Percentiles rank a stretch among this genome's conserved stretches.
Evolutionary conservation across 2,113 vertebrate genomes (phyloP).

Genomic region (Pavo muticus): DNA sequence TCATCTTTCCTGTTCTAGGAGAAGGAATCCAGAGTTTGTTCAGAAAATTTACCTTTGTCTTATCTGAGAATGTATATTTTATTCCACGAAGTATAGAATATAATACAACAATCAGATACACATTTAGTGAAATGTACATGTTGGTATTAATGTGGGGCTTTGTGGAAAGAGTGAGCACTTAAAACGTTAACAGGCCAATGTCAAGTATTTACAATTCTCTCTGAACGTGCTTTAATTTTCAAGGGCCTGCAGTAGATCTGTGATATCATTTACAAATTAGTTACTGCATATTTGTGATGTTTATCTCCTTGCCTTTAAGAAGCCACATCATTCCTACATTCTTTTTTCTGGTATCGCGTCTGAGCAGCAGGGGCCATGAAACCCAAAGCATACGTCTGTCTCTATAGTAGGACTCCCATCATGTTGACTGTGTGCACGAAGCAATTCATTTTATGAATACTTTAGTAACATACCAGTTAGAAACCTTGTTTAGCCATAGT

Average conservation of each 20-base stretch:
- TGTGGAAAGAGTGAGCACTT: not conserved
- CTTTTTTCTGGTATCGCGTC: not conserved
- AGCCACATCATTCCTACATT: not conserved
- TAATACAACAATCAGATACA: not conserved
- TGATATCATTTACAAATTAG: not conserved
- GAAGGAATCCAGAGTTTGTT: not conserved
- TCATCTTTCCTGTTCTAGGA: not conserved
- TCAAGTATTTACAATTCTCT: not conserved
- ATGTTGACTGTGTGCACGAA: too few relatives aligned
- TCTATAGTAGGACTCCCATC: rapidly evolving
- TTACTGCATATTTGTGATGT: rapidly evolving
- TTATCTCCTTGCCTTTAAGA: not conserved
- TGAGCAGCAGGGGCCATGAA: not conserved
- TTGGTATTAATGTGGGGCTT: not conserved
- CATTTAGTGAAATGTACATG: not conserved
- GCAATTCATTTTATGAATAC: not conserved
- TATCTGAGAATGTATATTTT: not conserved
- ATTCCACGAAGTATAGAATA: not conserved
- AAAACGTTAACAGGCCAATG: not conserved
- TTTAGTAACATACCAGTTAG: not conserved
- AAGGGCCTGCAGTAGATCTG: not conserved
- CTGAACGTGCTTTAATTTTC: not conserved
- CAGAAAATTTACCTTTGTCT: not conserved
- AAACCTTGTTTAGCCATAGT: not conserved
- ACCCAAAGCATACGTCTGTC: rapidly evolving